Evolutionary conservation across 2,113 vertebrate genomes (phyloP).

Genomic region (Hypanus sabinus): DNA sequence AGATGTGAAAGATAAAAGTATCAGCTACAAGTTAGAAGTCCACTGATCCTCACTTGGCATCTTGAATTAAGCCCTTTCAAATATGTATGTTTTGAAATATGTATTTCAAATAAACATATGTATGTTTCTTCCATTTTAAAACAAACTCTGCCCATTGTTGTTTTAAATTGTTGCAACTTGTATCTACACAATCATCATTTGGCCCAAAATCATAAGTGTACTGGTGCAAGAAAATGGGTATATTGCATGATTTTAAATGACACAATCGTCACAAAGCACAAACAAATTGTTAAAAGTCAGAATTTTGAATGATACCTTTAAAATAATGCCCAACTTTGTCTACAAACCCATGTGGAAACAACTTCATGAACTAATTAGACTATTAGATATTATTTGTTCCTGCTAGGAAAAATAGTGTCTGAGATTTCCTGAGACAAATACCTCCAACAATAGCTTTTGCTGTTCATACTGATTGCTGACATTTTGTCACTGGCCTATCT

Average conservation of each 20-base stretch:
- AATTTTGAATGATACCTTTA: not conserved
- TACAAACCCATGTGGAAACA: not conserved
- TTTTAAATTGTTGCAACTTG: not conserved
- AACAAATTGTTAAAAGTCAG: not conserved
- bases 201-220: not conserved
- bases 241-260: not conserved
- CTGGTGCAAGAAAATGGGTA: not conserved
- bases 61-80: not conserved
- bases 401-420: not conserved
- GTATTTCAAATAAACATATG: too few relatives aligned
- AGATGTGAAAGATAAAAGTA: not conserved
- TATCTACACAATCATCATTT: not conserved
- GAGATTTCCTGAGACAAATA: not conserved
- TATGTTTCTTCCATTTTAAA: not conserved
- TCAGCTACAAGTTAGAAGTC: not conserved
- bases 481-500: not conserved
- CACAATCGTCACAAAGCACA: not conserved
- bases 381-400: not conserved
- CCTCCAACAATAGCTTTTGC: not conserved
- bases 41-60: not conserved
- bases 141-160: not conserved
- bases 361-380: not conserved
- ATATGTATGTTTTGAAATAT: too few relatives aligned
- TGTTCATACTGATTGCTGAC: not conserved
- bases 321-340: not conserved